These are phyloP conservation scores for Mesocricetus auratus DNA, from an alignment of 2,113 vertebrate genomes.

Conservation along the genomic window DNA sequence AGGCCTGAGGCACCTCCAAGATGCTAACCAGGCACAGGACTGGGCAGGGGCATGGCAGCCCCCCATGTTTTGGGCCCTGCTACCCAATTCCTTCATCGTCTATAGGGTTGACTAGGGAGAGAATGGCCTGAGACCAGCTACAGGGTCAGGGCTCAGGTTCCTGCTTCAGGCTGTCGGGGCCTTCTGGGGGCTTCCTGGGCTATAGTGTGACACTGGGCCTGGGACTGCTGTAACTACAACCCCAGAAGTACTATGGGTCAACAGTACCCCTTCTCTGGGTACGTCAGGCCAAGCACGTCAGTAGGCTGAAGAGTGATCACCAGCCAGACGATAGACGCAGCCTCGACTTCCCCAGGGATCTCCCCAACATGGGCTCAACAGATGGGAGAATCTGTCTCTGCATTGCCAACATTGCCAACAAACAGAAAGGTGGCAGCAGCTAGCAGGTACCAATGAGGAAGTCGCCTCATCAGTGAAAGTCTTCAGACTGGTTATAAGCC, in stretches of 20 bases:
- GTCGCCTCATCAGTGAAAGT: not conserved
- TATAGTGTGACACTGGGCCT: rapidly evolving
- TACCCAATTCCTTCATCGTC: not conserved
- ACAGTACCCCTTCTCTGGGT: not conserved
- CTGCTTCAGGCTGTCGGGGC: not conserved
- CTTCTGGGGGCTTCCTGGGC: not conserved
- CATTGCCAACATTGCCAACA: not conserved
- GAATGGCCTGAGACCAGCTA: not conserved
- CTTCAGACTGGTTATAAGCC: not conserved
- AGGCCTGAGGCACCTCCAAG: not conserved
- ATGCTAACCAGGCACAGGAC: not conserved
- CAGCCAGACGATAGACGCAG: not conserved
- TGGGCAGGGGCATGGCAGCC: not conserved
- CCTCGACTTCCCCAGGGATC: not conserved
- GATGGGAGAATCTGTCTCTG: not conserved
- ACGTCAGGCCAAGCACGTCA: not conserved
- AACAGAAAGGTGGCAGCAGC: not conserved
- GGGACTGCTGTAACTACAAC: not conserved
- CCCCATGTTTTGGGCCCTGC: not conserved
- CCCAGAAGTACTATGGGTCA: not conserved
- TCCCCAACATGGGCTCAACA: not conserved
- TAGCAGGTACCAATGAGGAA: not conserved
- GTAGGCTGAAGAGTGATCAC: not conserved
- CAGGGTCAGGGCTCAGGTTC: not conserved
- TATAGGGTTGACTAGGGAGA: not conserved